Evolutionary conservation across 2,113 vertebrate species (phyloP), one percentile per base, ranked within the genome.

Genomic region (Engraulis encrasicolus): DNA sequence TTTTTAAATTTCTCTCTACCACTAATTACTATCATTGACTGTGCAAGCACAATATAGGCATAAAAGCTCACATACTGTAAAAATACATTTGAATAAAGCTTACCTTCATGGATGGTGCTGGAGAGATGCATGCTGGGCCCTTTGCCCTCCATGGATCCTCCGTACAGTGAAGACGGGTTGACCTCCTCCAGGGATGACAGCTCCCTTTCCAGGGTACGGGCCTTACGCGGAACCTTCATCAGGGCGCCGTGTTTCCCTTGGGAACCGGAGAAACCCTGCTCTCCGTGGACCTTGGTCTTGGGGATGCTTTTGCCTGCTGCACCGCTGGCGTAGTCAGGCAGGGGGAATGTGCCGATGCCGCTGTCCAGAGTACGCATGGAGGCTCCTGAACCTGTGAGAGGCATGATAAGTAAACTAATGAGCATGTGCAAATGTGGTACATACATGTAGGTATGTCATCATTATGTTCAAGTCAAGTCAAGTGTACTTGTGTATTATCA

Each of bases 341-440:
- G 96, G 0, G 98, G 98, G 90, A 99, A 99, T 5, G 98, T 99
- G 1, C 98, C 98, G 7, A 99, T 99, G 81, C 98, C 98, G 1
- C 98, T 99, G 95, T 99, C 98, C 91, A 99, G 93, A 0, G 98
- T 99, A 92, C 98, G 95, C 0, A 97, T 99, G 90, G 98, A 96
- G 0, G 97, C 97, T 4, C 96, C 96, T 0, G 97, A 99, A 45
- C 95, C 98, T 98, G 90, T 36, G 50, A 78, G 61, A 37, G 36
- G 23, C 20, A 48, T 74, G 66, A 5, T 12, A 74, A 74, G 27
- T 31, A 14, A n/a, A 74, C 34, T 14, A 71, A 12, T 17, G n/a
- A n/a, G 27, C 27, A 74, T 31, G 66, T 2, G 14, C n/a, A 66
- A 66, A n/a, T 66, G 58, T 27, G 23, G 54, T 20, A 58, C 23